Base-by-base conservation (phyloP, 1,140 invertebrate species). In the Eumaeus atala region DNA sequence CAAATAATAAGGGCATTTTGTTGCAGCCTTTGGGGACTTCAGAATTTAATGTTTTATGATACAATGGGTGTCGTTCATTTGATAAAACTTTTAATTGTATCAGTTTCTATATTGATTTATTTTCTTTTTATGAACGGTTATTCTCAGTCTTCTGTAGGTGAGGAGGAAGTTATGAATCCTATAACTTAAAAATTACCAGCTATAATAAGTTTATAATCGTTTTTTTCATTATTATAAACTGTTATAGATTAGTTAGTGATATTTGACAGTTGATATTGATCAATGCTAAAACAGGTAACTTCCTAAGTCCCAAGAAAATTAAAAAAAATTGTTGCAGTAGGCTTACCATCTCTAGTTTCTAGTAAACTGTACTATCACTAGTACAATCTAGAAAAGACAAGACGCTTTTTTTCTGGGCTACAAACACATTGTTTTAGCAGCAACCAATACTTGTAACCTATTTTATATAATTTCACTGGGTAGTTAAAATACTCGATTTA, bases 401-500 rank as follows among this genome's bases (percentile, higher is more conserved):
- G 6, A n/a, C 1, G 38, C 12, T 16, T 16, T 9, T 17, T 44
- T 14, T 8, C n/a, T n/a, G 38, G 12, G 5, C 12, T 40, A 17
- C 8, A 28, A 40, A 40, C 38, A 44, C 21, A 3, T 14, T 16
- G 21, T 28, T 28, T 28, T 28, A 28, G 8, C 40, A 40, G 38
- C 40, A 9, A 18, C 40, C 40, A 17, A 44, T 14, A 44, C 6
- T 9, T 16, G 9, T 44, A 44, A 12, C 40, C 17, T 44, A 44
- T 6, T 44, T 44, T 9, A 44, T 44, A 44, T 44, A 44, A 42
- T 52, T 52, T 40, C 51, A 52, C 40, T 52, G 38, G 28, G 51
- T 52, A 52, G 38, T 42, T 42, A 52, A 52, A 52, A 42, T 52
- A 40, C 40, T 42, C 21, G 40, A 34, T 52, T 21, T 42, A 52